Evolutionary conservation across 2,888 invertebrate genomes (phyloP), one percentile per base, ranked within the genome.

Genomic region (Apodemia hepburni): DNA sequence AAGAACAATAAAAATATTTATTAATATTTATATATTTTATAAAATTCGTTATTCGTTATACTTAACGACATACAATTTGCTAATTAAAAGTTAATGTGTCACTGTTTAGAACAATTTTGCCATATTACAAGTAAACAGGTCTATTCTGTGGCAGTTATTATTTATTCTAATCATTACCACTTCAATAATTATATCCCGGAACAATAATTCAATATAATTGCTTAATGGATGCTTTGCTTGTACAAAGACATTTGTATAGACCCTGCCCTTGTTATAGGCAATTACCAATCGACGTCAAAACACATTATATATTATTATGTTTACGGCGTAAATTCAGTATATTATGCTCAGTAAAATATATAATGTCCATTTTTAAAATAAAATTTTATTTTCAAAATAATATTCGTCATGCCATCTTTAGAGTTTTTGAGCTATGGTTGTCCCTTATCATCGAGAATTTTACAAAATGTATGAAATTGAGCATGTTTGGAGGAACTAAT

Each of bases 191-290:
- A 85, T 75, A 78, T 71, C 73, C 70, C 78, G 75, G 71, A 78
- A 82, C 75, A 79, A 80, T 80, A 82, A 83, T 84, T 80, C 70
- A 69, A 78, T 72, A 69, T 85, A 87, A 90, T 87, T 85, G 84
- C 80, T 84, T 84, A 84, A 87, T 89, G 74, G 72, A 76, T 72
- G 75, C 75, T 76, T 73, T 75, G 64, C 71, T 74, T 64, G 72
- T 74, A 73, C 74, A 76, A 79, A 78, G 74, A 76, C 72, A 75
- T 76, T 80, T 82, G 77, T 76, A 73, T 74, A 76, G 70, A 72
- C 75, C 70, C 69, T 65, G 45, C 58, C 66, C 73, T 79, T 63
- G 78, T 78, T 78, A 76, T 60, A 73, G 69, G 70, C 78, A 82
- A 84, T 82, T 78, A 77, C 51, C 22, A 51, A 51, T 51, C 51